Percentiles rank a stretch among this genome's conserved stretches.
These are phyloP conservation scores for Pachymerium ferrugineum DNA, from an alignment of 2,888 invertebrate species.

Conservation along the genomic window DNA sequence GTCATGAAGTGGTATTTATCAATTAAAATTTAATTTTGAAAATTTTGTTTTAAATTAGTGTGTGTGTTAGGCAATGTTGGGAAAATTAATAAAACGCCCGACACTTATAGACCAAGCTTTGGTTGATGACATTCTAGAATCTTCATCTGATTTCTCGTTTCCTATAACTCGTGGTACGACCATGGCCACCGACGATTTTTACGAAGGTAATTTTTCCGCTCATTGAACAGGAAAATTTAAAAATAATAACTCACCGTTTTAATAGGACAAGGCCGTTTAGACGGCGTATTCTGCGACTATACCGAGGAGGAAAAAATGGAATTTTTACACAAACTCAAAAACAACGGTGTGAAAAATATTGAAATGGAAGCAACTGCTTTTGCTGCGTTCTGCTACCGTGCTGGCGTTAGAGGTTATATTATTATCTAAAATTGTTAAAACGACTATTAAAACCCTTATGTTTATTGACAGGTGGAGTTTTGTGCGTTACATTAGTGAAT, in stretches of 20 bases:
- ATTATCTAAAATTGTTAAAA: slow-evolving; percentile 1
- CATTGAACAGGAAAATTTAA: no score
- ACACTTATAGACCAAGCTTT: slow-evolving; percentile 77
- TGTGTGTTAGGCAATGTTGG: slow-evolving; percentile 66
- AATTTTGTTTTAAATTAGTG: not conserved
- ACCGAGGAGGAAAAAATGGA: slow-evolving; percentile 82
- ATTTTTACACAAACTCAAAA: slow-evolving; percentile 65
- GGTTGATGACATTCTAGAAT: slow-evolving; percentile 49
- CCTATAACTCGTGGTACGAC: slow-evolving; percentile 72
- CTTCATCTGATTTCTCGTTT: not conserved
- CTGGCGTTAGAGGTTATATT: slow-evolving; percentile 66
- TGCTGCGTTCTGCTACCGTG: slow-evolving; percentile 86
- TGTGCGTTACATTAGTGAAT: slow-evolving; percentile 88
- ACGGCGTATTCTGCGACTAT: slow-evolving; percentile 96
- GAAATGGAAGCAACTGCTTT: slow-evolving; percentile 96
- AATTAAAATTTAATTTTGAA: not conserved
- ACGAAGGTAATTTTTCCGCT: no score
- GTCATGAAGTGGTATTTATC: slow-evolving; percentile 68
- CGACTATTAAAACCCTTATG: not conserved
- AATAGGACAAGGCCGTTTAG: slow-evolving; percentile 83
- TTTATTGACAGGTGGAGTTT: slow-evolving; percentile 62
- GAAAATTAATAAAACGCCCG: slow-evolving; percentile 72
- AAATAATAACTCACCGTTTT: no score
- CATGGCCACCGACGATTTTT: slow-evolving; percentile 95
- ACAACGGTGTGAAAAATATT: slow-evolving; percentile 82